phyloP scores from a whole-genome alignment of 1,140 invertebrate genomes.

The Hyles euphorbiae region DNA sequence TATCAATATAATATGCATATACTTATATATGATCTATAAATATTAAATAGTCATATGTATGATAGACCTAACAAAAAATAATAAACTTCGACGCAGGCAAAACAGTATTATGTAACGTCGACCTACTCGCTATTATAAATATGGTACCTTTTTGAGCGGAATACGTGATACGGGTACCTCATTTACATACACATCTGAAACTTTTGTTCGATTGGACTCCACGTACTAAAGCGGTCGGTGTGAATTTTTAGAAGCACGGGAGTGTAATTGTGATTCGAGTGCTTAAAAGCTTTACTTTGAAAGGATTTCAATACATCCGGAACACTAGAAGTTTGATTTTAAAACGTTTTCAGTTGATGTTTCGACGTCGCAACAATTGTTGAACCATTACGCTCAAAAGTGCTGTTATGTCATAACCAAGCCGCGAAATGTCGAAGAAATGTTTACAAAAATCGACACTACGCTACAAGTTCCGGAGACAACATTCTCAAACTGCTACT shows the following conservation, averaged over 20 bases:
- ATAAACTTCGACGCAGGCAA: neutral
- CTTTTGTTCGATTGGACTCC: conserved; percentile 28
- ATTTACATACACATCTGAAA: conserved; percentile 30
- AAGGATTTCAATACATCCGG: conserved; percentile 28
- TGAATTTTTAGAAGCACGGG: conserved; percentile 29
- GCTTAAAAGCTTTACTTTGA: conserved; percentile 34
- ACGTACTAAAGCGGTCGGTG: conserved; percentile 20
- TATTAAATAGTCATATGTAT: neutral
- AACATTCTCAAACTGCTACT: too few species aligned
- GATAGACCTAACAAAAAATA: neutral
- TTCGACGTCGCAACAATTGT: conserved; percentile 3
- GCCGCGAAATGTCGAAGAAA: neutral
- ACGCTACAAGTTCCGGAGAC: too few species aligned
- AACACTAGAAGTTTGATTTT: conserved; percentile 19
- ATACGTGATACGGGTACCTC: conserved; percentile 10
- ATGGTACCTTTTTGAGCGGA: conserved; percentile 2
- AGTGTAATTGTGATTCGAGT: conserved; percentile 32
- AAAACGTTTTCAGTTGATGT: conserved; percentile 5
- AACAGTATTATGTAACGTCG: neutral
- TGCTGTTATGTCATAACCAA: neutral
- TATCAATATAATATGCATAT: too few species aligned
- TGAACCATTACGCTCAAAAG: conserved; percentile 3
- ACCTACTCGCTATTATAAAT: neutral
- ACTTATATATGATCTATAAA: too few species aligned
- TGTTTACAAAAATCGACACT: too few species aligned